Evolutionary conservation across 2,888 invertebrate genomes (phyloP).

Genomic region (Patella caerulea): DNA sequence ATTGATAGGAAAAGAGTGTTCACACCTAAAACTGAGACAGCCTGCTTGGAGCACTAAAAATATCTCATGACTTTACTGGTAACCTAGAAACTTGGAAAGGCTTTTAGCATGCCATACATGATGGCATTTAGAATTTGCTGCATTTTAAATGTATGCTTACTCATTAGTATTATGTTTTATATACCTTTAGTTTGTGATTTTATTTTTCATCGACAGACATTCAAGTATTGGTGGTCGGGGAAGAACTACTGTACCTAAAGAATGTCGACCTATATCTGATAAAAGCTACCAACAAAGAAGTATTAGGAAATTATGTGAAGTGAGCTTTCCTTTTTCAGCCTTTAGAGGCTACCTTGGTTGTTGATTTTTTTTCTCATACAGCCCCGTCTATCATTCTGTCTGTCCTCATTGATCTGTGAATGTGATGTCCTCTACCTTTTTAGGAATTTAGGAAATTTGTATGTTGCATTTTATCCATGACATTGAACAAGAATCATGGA

Average conservation of each 20-base stretch:
- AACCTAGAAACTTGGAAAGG: no score
- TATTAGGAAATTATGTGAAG: slow-evolving; percentile 53
- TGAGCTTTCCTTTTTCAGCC: slow-evolving; percentile 20
- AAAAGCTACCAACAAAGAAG: slow-evolving; percentile 50
- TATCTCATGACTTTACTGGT: no score
- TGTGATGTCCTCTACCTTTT: background rate
- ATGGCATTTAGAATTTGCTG: no score
- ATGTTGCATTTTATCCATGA: background rate
- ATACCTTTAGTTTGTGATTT: no score
- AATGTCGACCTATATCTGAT: slow-evolving; percentile 57
- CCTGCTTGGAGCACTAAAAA: no score
- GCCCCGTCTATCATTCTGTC: background rate
- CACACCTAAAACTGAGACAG: no score
- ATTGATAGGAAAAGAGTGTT: no score
- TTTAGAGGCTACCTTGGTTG: no score
- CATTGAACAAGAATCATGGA: background rate
- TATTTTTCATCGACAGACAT: background rate
- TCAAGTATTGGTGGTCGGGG: slow-evolving; percentile 50
- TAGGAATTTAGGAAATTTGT: background rate
- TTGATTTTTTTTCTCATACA: background rate
- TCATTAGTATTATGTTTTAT: no score
- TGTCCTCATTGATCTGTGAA: background rate
- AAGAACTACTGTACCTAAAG: slow-evolving; percentile 50
- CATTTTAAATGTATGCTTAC: no score
- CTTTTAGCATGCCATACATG: no score